Percentiles rank a stretch among this genome's conserved stretches.
These are phyloP conservation scores for Heterochromis multidens DNA, from an alignment of 2,113 vertebrate species.

Conservation along the genomic window DNA sequence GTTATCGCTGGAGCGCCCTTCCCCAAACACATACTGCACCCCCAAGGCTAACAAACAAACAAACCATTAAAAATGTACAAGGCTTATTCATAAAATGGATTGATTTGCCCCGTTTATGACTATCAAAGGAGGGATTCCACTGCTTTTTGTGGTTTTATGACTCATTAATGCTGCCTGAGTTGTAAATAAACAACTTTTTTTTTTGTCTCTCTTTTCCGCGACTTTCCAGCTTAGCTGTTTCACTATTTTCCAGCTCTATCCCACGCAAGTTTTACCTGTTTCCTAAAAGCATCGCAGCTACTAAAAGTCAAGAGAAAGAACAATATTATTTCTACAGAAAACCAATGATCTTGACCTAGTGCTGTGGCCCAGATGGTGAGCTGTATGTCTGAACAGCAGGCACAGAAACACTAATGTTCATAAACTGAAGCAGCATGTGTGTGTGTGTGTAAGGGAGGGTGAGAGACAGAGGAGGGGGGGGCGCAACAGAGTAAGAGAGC, in stretches of 20 bases:
- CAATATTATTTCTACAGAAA: slow-evolving; percentile 76
- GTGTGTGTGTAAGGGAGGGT: slow-evolving; percentile 9
- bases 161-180: slow-evolving; percentile 69
- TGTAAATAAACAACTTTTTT: slow-evolving; percentile 66
- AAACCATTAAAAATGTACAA: slow-evolving; percentile 77
- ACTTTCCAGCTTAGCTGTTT: neutral
- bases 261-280: neutral
- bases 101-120: slow-evolving; percentile 72
- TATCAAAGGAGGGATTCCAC: slow-evolving; percentile 68
- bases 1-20: slow-evolving; percentile 63
- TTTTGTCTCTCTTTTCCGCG: neutral
- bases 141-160: slow-evolving; percentile 68
- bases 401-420: slow-evolving; percentile 92
- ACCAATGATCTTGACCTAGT: slow-evolving; percentile 95
- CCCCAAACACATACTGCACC: slow-evolving; percentile 65
- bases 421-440: slow-evolving; percentile 65
- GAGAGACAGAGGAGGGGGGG: neutral
- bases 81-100: slow-evolving; percentile 77
- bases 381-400: slow-evolving; percentile 96
- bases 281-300: slow-evolving; percentile 4
- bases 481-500: slow-evolving; percentile 8
- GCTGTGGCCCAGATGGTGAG: slow-evolving; percentile 97
- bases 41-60: slow-evolving; percentile 76
- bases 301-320: slow-evolving; percentile 55
- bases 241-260: neutral